A percentile compares a stretch with the other conserved stretches of the same genome.
These are phyloP conservation scores for Brachyistius frenatus DNA, from an alignment of 2,113 vertebrate genomes.

Conservation along the genomic window DNA sequence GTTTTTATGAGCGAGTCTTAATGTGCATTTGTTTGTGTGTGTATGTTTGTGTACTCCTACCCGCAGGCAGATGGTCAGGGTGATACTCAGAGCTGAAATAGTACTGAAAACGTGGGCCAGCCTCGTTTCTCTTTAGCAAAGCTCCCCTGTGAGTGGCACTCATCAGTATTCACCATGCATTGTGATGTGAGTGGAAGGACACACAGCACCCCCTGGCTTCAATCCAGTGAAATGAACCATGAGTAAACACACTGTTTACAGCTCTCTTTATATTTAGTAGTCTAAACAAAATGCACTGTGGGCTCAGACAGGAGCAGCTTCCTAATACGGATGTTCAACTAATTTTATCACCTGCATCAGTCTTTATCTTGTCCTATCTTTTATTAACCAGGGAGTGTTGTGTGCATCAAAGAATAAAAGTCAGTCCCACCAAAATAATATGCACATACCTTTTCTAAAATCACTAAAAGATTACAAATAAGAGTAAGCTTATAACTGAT, in stretches of 20 bases:
- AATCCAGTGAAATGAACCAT: conserved; percentile 62
- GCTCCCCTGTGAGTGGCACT: conserved; percentile 63
- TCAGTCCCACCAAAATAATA: neutral
- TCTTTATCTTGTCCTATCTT: neutral
- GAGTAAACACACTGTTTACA: conserved; percentile 60
- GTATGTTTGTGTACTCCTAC: conserved; percentile 53
- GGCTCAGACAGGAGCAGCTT: conserved; percentile 18
- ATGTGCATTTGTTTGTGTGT: conserved; percentile 37
- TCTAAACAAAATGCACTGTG: conserved; percentile 24
- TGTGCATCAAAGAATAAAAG: conserved; percentile 7
- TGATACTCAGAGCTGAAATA: conserved; percentile 75
- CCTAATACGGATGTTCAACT: conserved; percentile 2
- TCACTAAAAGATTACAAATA: neutral
- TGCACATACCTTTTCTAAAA: neutral
- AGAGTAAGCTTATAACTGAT: neutral
- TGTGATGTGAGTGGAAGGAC: conserved; percentile 58
- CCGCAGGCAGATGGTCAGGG: conserved; percentile 79
- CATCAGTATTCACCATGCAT: conserved; percentile 73
- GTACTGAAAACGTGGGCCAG: conserved; percentile 70
- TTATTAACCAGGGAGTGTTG: neutral
- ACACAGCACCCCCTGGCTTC: conserved; percentile 82
- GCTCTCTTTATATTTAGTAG: conserved; percentile 32
- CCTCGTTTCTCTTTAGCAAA: conserved; percentile 70
- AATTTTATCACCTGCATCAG: neutral
- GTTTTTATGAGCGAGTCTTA: conserved; percentile 30